These are phyloP conservation scores for Athene noctua DNA, from an alignment of 2,113 vertebrate genomes.

Conservation along the genomic window DNA sequence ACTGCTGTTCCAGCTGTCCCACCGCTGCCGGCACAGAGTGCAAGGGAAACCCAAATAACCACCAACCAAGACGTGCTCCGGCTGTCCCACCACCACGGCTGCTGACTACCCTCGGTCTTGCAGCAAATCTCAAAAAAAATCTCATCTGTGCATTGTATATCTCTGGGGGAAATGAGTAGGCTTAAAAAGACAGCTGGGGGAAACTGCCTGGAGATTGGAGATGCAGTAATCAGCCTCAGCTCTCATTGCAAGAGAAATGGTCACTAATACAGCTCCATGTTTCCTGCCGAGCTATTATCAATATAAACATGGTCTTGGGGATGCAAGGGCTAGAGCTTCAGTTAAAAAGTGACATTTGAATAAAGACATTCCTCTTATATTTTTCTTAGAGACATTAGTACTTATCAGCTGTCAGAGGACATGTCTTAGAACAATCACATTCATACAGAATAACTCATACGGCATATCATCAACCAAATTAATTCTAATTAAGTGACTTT, in stretches of 20 bases:
- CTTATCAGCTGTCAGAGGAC: background rate
- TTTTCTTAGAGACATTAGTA: background rate
- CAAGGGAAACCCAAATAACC: background rate
- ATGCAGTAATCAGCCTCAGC: background rate
- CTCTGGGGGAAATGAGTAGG: background rate
- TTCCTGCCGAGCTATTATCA: background rate
- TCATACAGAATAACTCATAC: background rate
- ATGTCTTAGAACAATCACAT: background rate
- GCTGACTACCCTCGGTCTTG: background rate
- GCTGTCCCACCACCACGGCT: background rate
- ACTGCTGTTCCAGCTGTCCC: background rate
- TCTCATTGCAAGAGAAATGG: background rate
- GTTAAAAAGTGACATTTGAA: background rate
- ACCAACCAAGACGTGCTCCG: rapidly evolving
- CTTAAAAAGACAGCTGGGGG: background rate
- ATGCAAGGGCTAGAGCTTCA: background rate
- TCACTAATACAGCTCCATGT: background rate
- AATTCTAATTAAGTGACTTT: background rate
- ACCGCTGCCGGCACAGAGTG: background rate
- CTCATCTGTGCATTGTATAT: background rate
- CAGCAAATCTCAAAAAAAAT: background rate
- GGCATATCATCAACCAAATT: background rate
- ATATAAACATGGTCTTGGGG: background rate
- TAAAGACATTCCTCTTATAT: background rate
- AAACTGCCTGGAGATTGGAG: background rate